Evolutionary conservation across 2,113 vertebrate species (phyloP), one percentile per base, ranked within the genome.

Genomic region (Tachysurus fulvidraco): DNA sequence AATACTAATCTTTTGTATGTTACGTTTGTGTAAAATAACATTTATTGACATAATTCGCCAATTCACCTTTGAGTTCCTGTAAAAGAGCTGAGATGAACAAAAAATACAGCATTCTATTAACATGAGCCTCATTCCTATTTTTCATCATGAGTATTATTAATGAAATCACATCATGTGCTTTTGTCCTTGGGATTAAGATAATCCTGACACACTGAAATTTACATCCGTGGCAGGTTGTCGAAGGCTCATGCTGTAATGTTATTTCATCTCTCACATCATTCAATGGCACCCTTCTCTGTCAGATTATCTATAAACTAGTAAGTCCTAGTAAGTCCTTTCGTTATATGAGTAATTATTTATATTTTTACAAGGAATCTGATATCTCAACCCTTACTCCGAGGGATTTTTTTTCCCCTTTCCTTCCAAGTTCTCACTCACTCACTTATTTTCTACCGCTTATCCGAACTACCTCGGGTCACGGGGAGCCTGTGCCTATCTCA

Each of bases 361-460:
- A 83, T 83, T 88, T 46, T 60, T 80, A 81, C 36, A 60, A 36
- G 50, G 14, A 74, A 80, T 74, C 14, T 28, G 4, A 62, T 23
- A 14, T 59, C 17, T 73, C 17, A 55, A n/a, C 52, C 54, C 80
- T 71, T 54, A 62, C 71, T 83, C 14, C 19, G 65, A 81, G 14
- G 23, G 50, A 25, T 60, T 16, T 65, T 25, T 36, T 57, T 55
- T n/a, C n/a, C n/a, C 46, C 71, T 54, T 57, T 55, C 46, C 71
- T 54, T 80, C 28, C 44, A 83, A 57, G 69, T 82, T 36, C n/a
- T n/a, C n/a, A n/a, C n/a, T n/a, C n/a, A n/a, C n/a, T n/a, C n/a
- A n/a, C n/a, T n/a, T n/a, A n/a, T n/a, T n/a, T n/a, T n/a, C n/a
- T n/a, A n/a, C n/a, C n/a, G n/a, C n/a, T n/a, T n/a, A n/a, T n/a